phyloP scores from a whole-genome alignment of 2,113 vertebrate species.

The Pollachius pollachius region DNA sequence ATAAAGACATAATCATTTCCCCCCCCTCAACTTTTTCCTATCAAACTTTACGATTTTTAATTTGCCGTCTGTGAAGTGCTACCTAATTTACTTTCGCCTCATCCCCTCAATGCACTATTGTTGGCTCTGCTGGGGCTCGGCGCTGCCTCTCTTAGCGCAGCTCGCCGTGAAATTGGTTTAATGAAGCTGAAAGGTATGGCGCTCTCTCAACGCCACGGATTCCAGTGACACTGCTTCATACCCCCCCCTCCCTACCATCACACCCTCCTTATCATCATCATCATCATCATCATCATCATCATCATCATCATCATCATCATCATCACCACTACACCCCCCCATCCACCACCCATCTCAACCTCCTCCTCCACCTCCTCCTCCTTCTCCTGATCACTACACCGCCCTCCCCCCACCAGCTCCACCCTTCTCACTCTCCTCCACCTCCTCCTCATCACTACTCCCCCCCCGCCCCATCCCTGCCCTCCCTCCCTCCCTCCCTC shows the following conservation, averaged over 20 bases:
- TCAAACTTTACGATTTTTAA: conserved; percentile 85
- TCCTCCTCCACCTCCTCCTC: too few relatives aligned
- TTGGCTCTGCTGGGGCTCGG: conserved; percentile 88
- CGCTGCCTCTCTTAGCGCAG: conserved; percentile 99
- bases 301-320: neutral
- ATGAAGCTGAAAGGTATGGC: conserved; percentile 99
- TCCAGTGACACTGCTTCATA: conserved; percentile 93
- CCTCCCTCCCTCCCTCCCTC: too few relatives aligned
- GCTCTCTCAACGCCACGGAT: conserved; percentile 97
- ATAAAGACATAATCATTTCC: conserved; percentile 84
- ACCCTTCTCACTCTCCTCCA: too few relatives aligned
- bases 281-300: conserved; percentile 61
- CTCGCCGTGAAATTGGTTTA: conserved; percentile 99
- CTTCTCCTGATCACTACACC: too few relatives aligned
- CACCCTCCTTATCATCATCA: conserved; percentile 56
- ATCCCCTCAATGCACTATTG: conserved; percentile 99
- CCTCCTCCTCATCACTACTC: conserved; percentile 27
- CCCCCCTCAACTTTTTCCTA: conserved; percentile 77
- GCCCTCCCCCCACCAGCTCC: too few relatives aligned
- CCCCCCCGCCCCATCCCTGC: conserved; percentile 28
- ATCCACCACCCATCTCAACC: too few relatives aligned
- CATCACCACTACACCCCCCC: too few relatives aligned
- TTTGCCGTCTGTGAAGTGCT: conserved; percentile 95
- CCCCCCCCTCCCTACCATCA: conserved; percentile 36
- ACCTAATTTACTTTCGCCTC: conserved; percentile 99